Conservation (phyloP, 2,113 vertebrate genomes). For the Melanerpes aurifrons region DNA sequence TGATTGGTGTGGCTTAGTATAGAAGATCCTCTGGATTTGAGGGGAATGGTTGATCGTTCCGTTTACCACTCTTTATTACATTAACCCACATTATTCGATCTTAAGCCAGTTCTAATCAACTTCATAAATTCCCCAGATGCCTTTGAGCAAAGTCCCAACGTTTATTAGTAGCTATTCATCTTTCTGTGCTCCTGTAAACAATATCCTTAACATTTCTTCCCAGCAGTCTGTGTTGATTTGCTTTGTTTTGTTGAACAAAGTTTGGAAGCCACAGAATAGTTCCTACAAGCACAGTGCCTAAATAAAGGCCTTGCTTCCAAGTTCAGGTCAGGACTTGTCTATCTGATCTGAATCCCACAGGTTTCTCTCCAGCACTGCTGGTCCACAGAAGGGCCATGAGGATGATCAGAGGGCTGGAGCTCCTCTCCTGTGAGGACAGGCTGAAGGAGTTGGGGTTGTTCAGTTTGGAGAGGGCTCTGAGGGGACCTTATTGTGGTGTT, state of each 20-base stretch:
- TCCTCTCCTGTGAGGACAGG: too few relatives aligned
- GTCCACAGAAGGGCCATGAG: too few relatives aligned
- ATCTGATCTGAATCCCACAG: conserved; percentile 7
- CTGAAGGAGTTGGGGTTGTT: too few relatives aligned
- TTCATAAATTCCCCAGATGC: conserved; percentile 55
- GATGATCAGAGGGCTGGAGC: too few relatives aligned
- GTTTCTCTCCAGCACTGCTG: background rate
- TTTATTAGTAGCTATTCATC: conserved; percentile 59
- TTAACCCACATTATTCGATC: conserved; percentile 52
- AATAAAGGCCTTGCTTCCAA: background rate
- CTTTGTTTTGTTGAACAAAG: conserved; percentile 29
- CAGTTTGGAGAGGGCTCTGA: too few relatives aligned
- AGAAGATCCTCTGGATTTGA: background rate
- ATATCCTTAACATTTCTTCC: conserved; percentile 30
- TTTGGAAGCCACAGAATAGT: background rate
- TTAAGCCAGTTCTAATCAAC: conserved; percentile 39
- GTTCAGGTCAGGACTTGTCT: background rate
- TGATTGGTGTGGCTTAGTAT: background rate
- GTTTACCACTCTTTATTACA: conserved; percentile 12
- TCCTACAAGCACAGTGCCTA: background rate
- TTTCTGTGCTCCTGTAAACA: conserved; percentile 53
- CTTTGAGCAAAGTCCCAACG: conserved; percentile 37
- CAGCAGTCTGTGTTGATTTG: conserved; percentile 25
- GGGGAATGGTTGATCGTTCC: background rate
- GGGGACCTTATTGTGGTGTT: too few relatives aligned